Base-by-base conservation (phyloP, 2,797 vertebrate species). In the Enteromius thamalakanensis region DNA sequence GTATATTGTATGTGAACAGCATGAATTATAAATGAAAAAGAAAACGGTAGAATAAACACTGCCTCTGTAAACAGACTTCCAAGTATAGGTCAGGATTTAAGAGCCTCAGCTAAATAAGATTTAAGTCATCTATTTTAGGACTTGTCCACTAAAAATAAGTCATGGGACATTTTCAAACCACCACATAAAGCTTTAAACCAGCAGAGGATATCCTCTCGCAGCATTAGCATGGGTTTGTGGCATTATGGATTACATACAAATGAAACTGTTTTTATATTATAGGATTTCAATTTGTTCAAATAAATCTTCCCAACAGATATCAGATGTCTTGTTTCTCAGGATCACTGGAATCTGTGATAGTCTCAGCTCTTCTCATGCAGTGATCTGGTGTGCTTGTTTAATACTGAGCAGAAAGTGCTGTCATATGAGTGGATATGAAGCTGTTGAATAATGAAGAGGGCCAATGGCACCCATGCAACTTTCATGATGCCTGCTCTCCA, bases 401-500 rank as follows among this genome's bases (percentile, higher is more conserved):
- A 88, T 80, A 80, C 53, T 55, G 76, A 74, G 84, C 47, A 58
- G 81, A 87, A 82, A 86, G 84, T 87, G 84, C 87, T 81, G 81
- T 86, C 55, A 58, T 55, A 51, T 83, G 83, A 76, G 79, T 84
- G 83, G 85, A 79, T 87, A 82, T 86, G 78, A 81, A 83, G 79
- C 68, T 69, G 55, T 15, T 88, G 80, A 89, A 87, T 87, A 87
- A 89, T 87, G 74, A 81, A 87, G 72, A 79, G 76, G 67, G 82
- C 71, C 76, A 84, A 78, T 78, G 87, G 80, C 77, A 82, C 47
- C 60, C 72, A 87, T 89, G 82, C 84, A 87, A 84, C 79, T 86
- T 87, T 88, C 72, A 88, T 86, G 84, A 83, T 78, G 82, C 86
- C 72, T 62, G 79, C 85, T 87, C 83, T 86, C 81, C 83, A 74